Conservation (phyloP, 37 sponge, comb jelly and placozoan genomes). For the Halichondria panicea region DNA sequence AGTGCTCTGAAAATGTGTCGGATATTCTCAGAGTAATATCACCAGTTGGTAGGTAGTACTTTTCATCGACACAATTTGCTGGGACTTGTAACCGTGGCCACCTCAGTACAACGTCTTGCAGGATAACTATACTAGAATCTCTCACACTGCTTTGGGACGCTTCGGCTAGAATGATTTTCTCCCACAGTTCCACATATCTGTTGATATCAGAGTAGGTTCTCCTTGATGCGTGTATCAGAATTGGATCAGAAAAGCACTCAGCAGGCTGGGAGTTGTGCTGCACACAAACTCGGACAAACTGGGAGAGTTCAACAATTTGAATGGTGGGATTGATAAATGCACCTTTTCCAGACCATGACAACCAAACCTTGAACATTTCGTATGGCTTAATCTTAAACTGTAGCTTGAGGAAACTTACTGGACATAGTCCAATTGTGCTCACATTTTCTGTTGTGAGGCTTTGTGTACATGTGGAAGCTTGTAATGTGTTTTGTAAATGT, state of each 20-base stretch:
- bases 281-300: slow-evolving; percentile 48
- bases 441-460: background rate
- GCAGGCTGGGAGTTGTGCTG: slow-evolving; percentile 65
- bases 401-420: background rate
- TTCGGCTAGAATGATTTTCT: slow-evolving; percentile 62
- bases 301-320: slow-evolving; percentile 53
- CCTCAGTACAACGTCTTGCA: slow-evolving; percentile 45
- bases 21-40: slow-evolving; percentile 9
- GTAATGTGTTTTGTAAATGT: background rate
- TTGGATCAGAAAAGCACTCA: slow-evolving; percentile 58
- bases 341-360: slow-evolving; percentile 37
- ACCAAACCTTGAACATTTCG: slow-evolving; percentile 41
- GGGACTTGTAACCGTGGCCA: slow-evolving; percentile 58
- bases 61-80: slow-evolving; percentile 13
- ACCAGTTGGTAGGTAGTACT: slow-evolving; percentile 7
- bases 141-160: slow-evolving; percentile 51
- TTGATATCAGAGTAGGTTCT: slow-evolving; percentile 13
- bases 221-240: slow-evolving; percentile 45
- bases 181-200: slow-evolving; percentile 65
- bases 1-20: slow-evolving; percentile 10
- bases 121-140: slow-evolving; percentile 5
- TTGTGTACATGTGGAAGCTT: background rate
- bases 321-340: slow-evolving; percentile 33
- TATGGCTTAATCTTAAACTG: too few relatives aligned
- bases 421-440: background rate